Percentiles rank a stretch among this genome's conserved stretches.
These are phyloP conservation scores for Tachina fera DNA, from an alignment of 2,888 invertebrate genomes.

Conservation along the genomic window DNA sequence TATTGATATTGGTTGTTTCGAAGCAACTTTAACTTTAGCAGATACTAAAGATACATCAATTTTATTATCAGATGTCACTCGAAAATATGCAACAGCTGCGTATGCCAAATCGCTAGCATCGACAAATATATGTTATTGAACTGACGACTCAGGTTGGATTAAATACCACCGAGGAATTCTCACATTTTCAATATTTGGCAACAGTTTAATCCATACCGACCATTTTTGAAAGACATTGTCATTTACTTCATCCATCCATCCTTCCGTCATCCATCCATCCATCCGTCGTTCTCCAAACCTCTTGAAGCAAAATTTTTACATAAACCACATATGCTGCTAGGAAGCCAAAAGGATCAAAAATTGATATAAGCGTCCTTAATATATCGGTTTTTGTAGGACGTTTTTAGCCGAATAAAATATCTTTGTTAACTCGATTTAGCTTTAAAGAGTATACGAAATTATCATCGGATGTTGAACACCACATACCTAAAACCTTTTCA, in stretches of 20 bases:
- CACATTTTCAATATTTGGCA: background rate
- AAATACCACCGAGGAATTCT: constrained; percentile 9
- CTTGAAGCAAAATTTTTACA: too few species aligned
- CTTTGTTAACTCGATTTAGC: background rate
- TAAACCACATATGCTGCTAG: too few species aligned
- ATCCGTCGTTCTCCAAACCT: constrained; percentile 3
- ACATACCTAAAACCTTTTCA: constrained; percentile 11
- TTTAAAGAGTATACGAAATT: background rate
- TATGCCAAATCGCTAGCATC: constrained; percentile 4
- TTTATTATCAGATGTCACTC: too few species aligned
- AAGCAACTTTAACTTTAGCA: background rate
- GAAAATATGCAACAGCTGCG: background rate
- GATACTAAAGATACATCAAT: too few species aligned
- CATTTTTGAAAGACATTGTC: constrained; percentile 1
- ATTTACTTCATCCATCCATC: constrained; percentile 13
- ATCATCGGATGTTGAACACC: constrained; percentile 5
- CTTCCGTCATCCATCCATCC: too few species aligned
- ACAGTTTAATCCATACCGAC: background rate
- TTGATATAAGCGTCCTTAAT: too few species aligned
- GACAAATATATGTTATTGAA: constrained; percentile 10
- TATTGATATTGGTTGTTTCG: constrained; percentile 14
- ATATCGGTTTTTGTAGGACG: too few species aligned
- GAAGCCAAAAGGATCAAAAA: too few species aligned
- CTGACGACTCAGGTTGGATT: background rate
- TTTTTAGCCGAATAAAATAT: background rate